phyloP scores from a whole-genome alignment of 2,797 vertebrate genomes.

The Crocodylus rhombifer region DNA sequence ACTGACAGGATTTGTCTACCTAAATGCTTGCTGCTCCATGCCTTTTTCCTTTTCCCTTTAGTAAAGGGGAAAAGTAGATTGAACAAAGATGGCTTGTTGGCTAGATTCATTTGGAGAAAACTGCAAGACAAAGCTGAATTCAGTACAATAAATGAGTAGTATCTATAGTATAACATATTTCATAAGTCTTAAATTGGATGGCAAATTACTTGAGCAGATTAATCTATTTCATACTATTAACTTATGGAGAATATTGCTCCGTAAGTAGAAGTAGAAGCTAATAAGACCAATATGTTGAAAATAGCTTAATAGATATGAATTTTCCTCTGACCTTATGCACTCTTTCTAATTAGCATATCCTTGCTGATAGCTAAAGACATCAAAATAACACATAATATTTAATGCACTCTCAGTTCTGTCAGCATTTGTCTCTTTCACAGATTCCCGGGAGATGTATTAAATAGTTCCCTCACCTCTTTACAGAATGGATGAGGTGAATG shows the following conservation, averaged over 20 bases:
- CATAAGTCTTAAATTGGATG: background rate
- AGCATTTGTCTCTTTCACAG: accelerated
- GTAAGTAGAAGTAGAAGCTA: background rate
- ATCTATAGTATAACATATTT: background rate
- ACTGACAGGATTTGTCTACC: background rate
- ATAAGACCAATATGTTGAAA: accelerated
- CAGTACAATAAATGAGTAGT: too few species aligned
- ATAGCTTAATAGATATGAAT: background rate
- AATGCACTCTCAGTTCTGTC: background rate
- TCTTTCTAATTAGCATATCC: accelerated
- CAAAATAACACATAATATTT: background rate
- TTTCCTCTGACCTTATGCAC: background rate
- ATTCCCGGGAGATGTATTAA: background rate
- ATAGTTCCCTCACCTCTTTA: background rate
- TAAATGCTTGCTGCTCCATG: background rate
- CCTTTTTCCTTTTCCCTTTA: background rate
- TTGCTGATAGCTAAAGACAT: background rate
- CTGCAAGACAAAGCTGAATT: background rate
- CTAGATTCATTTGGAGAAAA: background rate
- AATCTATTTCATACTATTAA: background rate
- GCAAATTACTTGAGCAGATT: background rate
- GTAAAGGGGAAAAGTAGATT: background rate
- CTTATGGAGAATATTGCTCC: background rate
- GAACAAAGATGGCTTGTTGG: background rate
- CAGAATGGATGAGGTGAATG: background rate